Evolutionary conservation across 2,888 invertebrate genomes (phyloP).

Genomic region (Helicoverpa assulta): DNA sequence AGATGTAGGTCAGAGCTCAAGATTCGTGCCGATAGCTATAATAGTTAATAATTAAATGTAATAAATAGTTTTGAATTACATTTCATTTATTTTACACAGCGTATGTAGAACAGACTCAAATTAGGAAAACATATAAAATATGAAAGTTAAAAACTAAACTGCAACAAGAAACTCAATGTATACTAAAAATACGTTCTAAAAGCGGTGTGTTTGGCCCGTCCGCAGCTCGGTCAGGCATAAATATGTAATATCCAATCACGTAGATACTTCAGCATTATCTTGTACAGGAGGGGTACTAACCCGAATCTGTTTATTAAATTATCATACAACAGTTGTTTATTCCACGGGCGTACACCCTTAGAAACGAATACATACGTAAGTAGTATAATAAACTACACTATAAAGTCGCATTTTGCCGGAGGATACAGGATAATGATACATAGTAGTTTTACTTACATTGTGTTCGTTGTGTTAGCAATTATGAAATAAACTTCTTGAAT

Average conservation of each 20-base stretch:
- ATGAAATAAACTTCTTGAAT: background rate
- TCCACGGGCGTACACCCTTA: conserved; percentile 25
- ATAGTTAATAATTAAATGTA: too few species aligned
- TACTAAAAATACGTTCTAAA: background rate
- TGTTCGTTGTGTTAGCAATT: background rate
- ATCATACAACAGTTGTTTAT: conserved; percentile 24
- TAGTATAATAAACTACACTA: conserved; percentile 44
- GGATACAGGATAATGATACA: conserved; percentile 8
- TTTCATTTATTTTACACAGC: too few species aligned
- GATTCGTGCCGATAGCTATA: too few species aligned
- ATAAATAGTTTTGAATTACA: too few species aligned
- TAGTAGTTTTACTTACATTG: conserved; percentile 29
- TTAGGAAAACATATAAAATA: too few species aligned
- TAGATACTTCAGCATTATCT: conserved; percentile 19
- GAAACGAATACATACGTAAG: conserved; percentile 45
- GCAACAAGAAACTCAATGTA: conserved; percentile 11
- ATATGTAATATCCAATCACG: conserved; percentile 41
- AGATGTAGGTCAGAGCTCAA: too few species aligned
- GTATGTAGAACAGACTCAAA: too few species aligned
- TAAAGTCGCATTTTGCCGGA: conserved; percentile 23
- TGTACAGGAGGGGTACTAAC: conserved; percentile 19
- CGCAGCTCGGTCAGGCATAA: conserved; percentile 7
- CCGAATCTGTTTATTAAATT: conserved; percentile 46
- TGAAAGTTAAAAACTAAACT: too few species aligned
- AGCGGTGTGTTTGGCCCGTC: background rate